A percentile compares a stretch with the other conserved stretches of the same genome.
Conservation (phyloP, 2,888 invertebrate species). For the Cheilosia scutellata region DNA sequence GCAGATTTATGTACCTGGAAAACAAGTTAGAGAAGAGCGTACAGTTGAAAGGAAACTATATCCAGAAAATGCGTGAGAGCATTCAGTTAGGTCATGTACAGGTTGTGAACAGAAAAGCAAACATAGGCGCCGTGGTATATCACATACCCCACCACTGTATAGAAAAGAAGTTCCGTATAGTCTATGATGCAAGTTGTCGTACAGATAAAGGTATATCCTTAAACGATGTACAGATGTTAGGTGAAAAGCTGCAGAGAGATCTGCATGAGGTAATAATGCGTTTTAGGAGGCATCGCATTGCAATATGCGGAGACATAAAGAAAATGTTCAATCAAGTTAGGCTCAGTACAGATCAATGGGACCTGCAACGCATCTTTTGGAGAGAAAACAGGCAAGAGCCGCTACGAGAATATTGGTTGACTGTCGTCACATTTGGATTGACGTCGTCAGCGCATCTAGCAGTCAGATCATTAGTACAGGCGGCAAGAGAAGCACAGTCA, state of each 20-base stretch:
- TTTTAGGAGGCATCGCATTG: slow-evolving; percentile 8
- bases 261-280: slow-evolving; percentile 35
- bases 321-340: slow-evolving; percentile 44
- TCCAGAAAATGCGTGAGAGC: too few relatives aligned
- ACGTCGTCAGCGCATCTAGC: slow-evolving; percentile 48
- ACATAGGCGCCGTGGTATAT: not conserved
- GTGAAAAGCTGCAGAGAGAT: slow-evolving; percentile 28
- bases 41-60: too few relatives aligned
- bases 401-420: slow-evolving; percentile 42
- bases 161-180: slow-evolving; percentile 11
- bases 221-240: slow-evolving; percentile 30
- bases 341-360: slow-evolving; percentile 22
- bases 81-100: slow-evolving; percentile 15
- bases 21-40: not conserved
- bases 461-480: slow-evolving; percentile 21
- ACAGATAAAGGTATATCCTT: slow-evolving; percentile 15
- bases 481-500: slow-evolving; percentile 12
- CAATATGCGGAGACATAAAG: slow-evolving; percentile 16
- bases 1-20: not conserved
- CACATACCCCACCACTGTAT: slow-evolving; percentile 26
- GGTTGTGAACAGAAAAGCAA: not conserved
- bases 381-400: slow-evolving; percentile 3
- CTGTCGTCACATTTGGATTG: slow-evolving; percentile 39
- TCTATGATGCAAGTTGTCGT: slow-evolving; percentile 27
- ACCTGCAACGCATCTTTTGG: slow-evolving; percentile 43